phyloP scores from a whole-genome alignment of 53 echinoderm and acorn worm genomes.

The Holothuria scabra region DNA sequence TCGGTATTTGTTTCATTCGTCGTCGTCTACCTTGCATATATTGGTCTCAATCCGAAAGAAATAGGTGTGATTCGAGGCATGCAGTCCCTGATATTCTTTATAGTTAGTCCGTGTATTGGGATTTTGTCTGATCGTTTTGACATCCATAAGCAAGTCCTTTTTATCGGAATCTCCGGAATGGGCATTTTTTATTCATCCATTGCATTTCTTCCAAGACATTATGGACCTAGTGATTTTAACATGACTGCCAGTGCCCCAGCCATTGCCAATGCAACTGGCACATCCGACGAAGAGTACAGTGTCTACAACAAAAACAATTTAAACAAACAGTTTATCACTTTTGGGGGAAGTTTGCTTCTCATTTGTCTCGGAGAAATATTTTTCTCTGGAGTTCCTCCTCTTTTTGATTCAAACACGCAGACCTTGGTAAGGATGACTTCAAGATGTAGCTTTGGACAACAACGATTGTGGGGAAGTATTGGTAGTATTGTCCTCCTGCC shows the following conservation, averaged over 20 bases:
- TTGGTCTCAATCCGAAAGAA: conserved; percentile 12
- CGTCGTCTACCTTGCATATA: neutral
- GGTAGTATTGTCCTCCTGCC: neutral
- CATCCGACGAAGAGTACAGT: neutral
- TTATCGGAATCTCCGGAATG: neutral
- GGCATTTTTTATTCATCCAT: neutral
- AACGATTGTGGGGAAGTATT: conserved; percentile 7
- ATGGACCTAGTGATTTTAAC: neutral
- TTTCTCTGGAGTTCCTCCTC: neutral
- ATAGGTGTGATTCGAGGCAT: conserved; percentile 20
- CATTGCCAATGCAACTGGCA: neutral
- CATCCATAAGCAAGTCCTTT: neutral
- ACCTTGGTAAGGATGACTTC: neutral
- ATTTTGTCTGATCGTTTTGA: neutral
- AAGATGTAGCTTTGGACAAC: neutral
- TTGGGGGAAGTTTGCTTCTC: neutral
- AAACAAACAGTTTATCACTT: neutral
- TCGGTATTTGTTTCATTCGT: conserved; percentile 3
- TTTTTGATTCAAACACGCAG: conserved; percentile 12
- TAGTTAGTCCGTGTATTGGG: neutral
- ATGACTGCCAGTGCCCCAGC: neutral
- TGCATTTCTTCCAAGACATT: neutral
- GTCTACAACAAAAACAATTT: neutral
- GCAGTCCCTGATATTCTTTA: neutral
- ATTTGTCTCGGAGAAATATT: conserved; percentile 8